Evolutionary conservation across 2,888 invertebrate genomes (phyloP), one percentile per base, ranked within the genome.

Genomic region (Heliothis peltigera): DNA sequence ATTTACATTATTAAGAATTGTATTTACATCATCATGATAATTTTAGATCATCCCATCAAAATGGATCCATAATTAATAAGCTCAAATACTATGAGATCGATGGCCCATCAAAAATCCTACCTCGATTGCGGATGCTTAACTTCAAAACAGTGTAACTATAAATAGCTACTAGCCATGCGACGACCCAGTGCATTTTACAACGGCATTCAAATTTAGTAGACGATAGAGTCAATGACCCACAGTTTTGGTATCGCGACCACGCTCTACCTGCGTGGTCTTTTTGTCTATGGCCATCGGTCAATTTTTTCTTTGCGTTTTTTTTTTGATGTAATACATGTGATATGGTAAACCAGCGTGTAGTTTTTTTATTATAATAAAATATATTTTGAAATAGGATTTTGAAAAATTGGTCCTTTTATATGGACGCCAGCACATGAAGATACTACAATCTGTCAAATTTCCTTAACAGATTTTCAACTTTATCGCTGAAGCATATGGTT

Each of bases 151-250:
- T 7, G 18, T 17, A 10, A 17, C 4, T 28, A 35, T 22, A 46
- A 46, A 53, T 10, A 7, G 4, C 43, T 18, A 8, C 25, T 15
- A n/a, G 43, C 39, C 18, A 55, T 28, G 28, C 21, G 4, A 43
- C 15, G 22, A 48, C 10, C 18, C 19, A 28, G 42, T 49, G 19
- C 1, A 46, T 42, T 56, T 25, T 28, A 28, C 22, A 61, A 62
- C 46, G 35, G 49, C 1, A 57, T 57, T 39, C 46, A 43, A 18
- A 19, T 44, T 35, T 32, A n/a, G 22, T 43, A 46, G 53, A 8
- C 21, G 18, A 25, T 19, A 18, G 56, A 18, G 76, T 68, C 75
- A 76, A 21, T 57, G 68, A 64, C 64, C 75, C 17, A 4, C 7
- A 51, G 19, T 44, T 75, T 57, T 52, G 48, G 43, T 44, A 32